Evolutionary conservation across 2,797 vertebrate genomes (phyloP), one percentile per base, ranked within the genome.

Genomic region (Todus mexicanus): DNA sequence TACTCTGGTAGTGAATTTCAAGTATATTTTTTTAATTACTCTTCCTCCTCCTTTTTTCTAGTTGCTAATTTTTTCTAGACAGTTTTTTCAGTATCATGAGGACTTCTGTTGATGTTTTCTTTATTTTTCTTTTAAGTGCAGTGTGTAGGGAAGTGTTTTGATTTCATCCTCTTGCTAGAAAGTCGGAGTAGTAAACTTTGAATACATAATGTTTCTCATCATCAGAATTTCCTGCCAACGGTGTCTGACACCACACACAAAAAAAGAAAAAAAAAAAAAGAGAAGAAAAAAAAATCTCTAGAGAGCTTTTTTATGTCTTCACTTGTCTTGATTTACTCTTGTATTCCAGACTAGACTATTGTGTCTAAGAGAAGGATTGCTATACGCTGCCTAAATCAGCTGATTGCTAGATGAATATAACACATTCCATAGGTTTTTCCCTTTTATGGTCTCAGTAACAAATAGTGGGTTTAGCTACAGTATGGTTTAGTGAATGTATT

Each of bases 391-490:
- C 53, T 90, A 80, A 77, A 73, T 87, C 73, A 91, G 79, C 93
- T 96, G n/a, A n/a, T 94, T 91, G 92, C 70, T 95, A 71, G 86
- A 86, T 93, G 92, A 96, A 86, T 53, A 16, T 75, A 92, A 90
- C 81, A 70, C 87, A 93, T 93, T 95, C 93, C 85, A 61, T 53
- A 65, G 74, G 87, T 91, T 95, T 89, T 69, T 96, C 87, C 87
- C 93, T 96, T 97, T 94, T 86, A 94, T 95, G 95, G 90, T 93
- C 88, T 95, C 72, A 5, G 17, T 91, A 96, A 71, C 69, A 73
- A 88, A 68, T 92, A 57, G 25, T n/a, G 82, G 95, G 94, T 90
- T 89, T 75, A 91, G 88, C 65, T 72, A 35, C 92, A 77, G 56
- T 81, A 15, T 81, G 53, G 75, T 89, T 94, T 81, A 93, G 76